Conservation (phyloP, 2,113 vertebrate genomes). For the Tursiops truncatus region DNA sequence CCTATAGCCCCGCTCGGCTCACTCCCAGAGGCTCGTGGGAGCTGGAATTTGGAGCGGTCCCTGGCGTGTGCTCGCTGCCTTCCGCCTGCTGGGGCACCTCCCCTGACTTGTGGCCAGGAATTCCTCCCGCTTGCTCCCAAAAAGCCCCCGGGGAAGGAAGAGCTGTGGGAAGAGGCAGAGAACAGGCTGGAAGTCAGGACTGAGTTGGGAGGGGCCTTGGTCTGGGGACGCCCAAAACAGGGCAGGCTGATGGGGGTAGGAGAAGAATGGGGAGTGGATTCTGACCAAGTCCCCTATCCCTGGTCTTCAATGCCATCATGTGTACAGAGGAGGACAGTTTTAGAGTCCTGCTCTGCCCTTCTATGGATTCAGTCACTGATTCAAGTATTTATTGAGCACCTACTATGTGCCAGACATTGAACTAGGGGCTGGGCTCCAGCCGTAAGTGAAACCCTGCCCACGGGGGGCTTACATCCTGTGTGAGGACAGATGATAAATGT, state of each 20-base stretch:
- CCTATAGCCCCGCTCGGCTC: background rate
- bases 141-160: conserved; percentile 37
- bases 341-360: background rate
- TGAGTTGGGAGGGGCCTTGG: background rate
- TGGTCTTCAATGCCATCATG: fast-evolving
- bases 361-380: background rate
- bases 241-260: background rate
- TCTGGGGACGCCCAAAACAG: background rate
- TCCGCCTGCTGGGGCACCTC: conserved; percentile 76
- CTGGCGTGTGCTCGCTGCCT: conserved; percentile 38
- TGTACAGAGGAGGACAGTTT: fast-evolving
- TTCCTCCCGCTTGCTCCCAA: conserved; percentile 65
- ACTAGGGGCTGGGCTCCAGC: background rate
- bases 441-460: fast-evolving
- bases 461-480: background rate
- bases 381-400: background rate
- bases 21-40: conserved; percentile 62
- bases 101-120: conserved; percentile 78
- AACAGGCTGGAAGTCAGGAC: background rate
- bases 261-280: background rate
- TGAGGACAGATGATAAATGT: background rate
- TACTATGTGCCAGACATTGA: background rate
- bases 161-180: background rate
- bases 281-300: background rate
- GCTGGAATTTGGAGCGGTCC: conserved; percentile 75